A percentile compares a stretch with the other conserved stretches of the same genome.
Conservation (phyloP, 2,888 invertebrate genomes). For the Trichopria drosophilae region DNA sequence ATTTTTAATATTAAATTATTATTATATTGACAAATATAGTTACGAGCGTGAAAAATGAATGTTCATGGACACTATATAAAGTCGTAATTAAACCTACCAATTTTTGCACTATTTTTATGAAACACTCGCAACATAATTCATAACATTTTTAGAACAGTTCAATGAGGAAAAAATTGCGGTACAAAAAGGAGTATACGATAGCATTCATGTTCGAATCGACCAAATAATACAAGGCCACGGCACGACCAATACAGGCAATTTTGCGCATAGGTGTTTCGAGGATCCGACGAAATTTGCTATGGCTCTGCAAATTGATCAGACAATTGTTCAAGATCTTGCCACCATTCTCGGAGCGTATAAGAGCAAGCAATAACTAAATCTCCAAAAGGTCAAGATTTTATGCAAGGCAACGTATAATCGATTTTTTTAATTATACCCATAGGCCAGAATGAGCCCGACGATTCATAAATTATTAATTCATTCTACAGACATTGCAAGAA, state of each 20-base stretch:
- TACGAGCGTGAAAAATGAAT: too few relatives aligned
- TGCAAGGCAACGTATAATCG: conserved; percentile 1
- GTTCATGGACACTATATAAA: too few relatives aligned
- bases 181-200: too few relatives aligned
- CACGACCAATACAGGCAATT: neutral
- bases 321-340: neutral
- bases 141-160: too few relatives aligned
- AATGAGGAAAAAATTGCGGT: too few relatives aligned
- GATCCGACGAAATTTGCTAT: neutral
- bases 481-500: neutral
- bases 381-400: neutral
- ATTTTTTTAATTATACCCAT: neutral
- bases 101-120: too few relatives aligned
- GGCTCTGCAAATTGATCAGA: neutral
- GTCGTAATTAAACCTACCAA: too few relatives aligned
- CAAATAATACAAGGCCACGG: too few relatives aligned
- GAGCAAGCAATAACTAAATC: neutral
- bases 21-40: too few relatives aligned
- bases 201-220: too few relatives aligned
- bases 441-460: neutral
- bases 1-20: too few relatives aligned
- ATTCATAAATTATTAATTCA: neutral
- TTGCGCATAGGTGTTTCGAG: conserved; percentile 1
- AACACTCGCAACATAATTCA: too few relatives aligned
- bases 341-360: neutral